phyloP scores from a whole-genome alignment of 2,888 invertebrate species.

The Leucozona laternaria region DNA sequence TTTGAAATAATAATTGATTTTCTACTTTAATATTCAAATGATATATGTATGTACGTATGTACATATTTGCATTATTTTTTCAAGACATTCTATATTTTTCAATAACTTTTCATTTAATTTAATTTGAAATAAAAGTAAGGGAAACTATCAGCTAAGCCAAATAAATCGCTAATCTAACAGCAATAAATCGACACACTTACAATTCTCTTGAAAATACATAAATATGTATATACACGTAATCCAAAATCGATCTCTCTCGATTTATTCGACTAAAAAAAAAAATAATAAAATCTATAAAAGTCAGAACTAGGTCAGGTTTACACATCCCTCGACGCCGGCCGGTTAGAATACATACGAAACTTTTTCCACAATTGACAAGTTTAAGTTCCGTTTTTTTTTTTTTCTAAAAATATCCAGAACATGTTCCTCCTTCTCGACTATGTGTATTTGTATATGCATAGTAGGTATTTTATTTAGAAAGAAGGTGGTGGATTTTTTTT shows the following conservation, averaged over 20 bases:
- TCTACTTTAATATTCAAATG: too few relatives aligned
- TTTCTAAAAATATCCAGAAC: slow-evolving; percentile 35
- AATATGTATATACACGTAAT: background rate
- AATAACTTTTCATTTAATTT: too few relatives aligned
- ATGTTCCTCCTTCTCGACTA: background rate
- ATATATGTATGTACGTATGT: too few relatives aligned
- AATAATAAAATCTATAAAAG: slow-evolving; percentile 20
- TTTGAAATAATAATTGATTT: too few relatives aligned
- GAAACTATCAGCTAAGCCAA: slow-evolving; percentile 59
- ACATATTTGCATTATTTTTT: too few relatives aligned
- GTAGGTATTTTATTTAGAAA: background rate
- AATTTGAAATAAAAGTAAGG: slow-evolving; percentile 39
- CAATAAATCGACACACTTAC: slow-evolving; percentile 54
- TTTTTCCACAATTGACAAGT: slow-evolving; percentile 61
- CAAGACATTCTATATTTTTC: too few relatives aligned
- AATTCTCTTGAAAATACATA: slow-evolving; percentile 17
- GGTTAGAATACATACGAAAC: slow-evolving; percentile 59
- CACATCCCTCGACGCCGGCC: slow-evolving; percentile 53
- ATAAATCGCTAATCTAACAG: slow-evolving; percentile 60
- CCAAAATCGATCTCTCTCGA: background rate
- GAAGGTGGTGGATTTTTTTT: slow-evolving; percentile 9
- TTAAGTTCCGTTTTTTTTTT: slow-evolving; percentile 33
- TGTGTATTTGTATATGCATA: background rate
- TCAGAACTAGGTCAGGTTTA: slow-evolving; percentile 69
- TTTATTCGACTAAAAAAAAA: background rate